Evolutionary conservation across 1,140 invertebrate genomes (phyloP).

Genomic region (Cydia strobilella): DNA sequence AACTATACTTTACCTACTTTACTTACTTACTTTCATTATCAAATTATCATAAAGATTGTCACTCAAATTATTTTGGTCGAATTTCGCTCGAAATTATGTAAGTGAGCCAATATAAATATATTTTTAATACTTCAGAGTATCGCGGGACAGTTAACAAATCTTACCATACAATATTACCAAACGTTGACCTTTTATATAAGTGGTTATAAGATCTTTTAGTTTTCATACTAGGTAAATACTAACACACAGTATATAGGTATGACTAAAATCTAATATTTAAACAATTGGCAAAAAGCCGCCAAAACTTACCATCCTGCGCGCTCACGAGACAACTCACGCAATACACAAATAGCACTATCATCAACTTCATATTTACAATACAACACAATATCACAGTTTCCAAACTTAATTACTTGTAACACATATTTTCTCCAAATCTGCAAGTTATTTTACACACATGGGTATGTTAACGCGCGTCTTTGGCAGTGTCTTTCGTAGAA

Average conservation of each 20-base stretch:
- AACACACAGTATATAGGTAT: background rate
- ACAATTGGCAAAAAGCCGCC: conserved; percentile 8
- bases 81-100: no score
- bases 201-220: no score
- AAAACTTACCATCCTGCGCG: background rate
- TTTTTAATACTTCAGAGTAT: no score
- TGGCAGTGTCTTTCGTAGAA: background rate
- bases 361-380: background rate
- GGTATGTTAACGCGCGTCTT: background rate
- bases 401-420: background rate
- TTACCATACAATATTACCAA: no score
- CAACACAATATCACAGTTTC: background rate
- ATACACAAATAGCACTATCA: background rate
- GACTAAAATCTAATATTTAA: background rate
- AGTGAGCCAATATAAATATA: no score
- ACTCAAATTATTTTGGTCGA: no score
- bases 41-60: no score
- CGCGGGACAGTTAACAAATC: no score
- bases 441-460: background rate
- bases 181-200: no score
- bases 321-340: background rate
- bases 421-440: background rate
- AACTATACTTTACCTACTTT: no score
- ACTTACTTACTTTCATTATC: no score
- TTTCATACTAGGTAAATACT: no score